Percentiles rank a stretch among this genome's conserved stretches.
These are phyloP conservation scores for Chromoteleia sp. DNA, from an alignment of 2,888 invertebrate species.

Conservation along the genomic window DNA sequence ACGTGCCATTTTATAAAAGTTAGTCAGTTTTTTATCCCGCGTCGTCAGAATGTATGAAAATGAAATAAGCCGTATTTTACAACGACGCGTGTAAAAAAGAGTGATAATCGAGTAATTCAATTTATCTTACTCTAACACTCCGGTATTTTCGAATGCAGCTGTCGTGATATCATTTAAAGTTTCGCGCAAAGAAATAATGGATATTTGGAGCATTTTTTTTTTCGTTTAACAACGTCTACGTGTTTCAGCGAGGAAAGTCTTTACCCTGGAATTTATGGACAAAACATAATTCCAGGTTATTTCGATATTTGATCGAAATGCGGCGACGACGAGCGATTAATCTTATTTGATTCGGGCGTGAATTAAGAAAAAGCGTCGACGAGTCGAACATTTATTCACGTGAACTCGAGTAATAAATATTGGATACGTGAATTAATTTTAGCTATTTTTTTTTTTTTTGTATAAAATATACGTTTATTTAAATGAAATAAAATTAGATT, in stretches of 20 bases:
- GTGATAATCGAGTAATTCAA: slow-evolving; percentile 10
- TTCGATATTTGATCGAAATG: not conserved
- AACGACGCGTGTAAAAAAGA: not conserved
- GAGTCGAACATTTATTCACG: too few species aligned
- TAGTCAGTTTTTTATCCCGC: slow-evolving; percentile 3
- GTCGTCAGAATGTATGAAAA: not conserved
- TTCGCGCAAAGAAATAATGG: not conserved
- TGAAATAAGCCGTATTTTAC: slow-evolving; percentile 3
- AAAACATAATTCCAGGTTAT: not conserved
- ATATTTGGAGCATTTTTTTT: slow-evolving; percentile 1
- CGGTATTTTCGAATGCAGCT: too few species aligned
- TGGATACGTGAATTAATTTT: slow-evolving; percentile 31
- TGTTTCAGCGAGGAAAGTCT: not conserved
- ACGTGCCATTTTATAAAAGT: slow-evolving; percentile 3
- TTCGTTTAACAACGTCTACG: not conserved
- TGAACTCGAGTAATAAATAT: too few species aligned
- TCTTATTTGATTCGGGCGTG: not conserved
- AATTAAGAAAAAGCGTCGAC: not conserved
- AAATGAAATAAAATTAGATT: too few species aligned
- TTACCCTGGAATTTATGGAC: not conserved
- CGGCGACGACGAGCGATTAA: not conserved
- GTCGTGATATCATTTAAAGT: not conserved
- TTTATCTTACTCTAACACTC: not conserved
- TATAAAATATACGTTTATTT: too few species aligned
- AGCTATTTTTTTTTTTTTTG: too few species aligned